Evolutionary conservation across 2,113 vertebrate species (phyloP).

Genomic region (Apteryx mantelli): DNA sequence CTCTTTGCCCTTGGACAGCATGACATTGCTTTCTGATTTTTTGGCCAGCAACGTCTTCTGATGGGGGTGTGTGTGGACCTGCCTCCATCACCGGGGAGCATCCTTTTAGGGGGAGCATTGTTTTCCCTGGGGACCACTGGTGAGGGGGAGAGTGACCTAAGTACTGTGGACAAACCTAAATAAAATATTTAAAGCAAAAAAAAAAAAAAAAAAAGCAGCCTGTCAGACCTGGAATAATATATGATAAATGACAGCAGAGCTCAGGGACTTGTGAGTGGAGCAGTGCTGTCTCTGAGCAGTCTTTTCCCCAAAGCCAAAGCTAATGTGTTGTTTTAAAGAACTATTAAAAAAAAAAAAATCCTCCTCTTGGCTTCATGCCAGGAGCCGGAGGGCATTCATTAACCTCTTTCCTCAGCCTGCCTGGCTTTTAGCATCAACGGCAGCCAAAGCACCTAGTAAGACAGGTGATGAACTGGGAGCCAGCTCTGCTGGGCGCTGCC

Average conservation of each 20-base stretch:
- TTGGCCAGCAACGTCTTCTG: neutral
- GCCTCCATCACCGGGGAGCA: neutral
- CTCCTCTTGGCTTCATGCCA: neutral
- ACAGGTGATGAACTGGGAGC: neutral
- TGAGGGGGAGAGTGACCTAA: neutral
- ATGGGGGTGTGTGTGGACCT: neutral
- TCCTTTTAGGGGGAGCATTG: neutral
- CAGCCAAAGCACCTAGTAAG: neutral
- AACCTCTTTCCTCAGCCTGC: neutral
- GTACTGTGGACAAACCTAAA: neutral
- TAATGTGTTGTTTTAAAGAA: neutral
- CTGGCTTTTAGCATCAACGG: neutral
- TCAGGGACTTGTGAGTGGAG: neutral
- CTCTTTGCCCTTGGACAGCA: neutral
- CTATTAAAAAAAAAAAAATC: neutral
- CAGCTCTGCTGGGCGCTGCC: neutral
- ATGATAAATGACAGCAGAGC: neutral
- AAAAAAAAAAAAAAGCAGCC: neutral
- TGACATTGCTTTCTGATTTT: accelerated
- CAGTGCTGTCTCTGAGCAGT: accelerated
- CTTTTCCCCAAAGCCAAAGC: neutral
- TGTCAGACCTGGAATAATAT: neutral
- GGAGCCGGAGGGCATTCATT: neutral
- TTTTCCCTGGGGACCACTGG: neutral
- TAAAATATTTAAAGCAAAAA: neutral